Base-by-base conservation (phyloP, 1,140 invertebrate species). In the Meloidogyne hapla region DNA sequence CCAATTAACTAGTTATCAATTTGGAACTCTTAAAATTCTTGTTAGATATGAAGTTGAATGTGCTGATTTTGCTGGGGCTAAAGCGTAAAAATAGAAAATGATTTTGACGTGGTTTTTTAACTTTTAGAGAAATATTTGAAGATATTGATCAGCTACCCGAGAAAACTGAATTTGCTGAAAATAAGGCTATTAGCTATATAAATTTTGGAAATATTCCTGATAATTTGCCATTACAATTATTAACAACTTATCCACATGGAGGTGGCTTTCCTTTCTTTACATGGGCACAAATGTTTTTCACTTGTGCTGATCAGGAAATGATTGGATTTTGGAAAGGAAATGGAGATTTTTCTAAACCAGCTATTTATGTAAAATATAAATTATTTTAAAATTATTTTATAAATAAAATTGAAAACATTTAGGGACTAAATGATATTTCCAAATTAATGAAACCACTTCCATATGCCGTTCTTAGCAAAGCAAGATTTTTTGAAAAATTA, bases 271-370 rank as follows among this genome's bases (percentile, higher is more conserved):
- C 84, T 13, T 84, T 84, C 69, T 84, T 84, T 79, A 84, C 83
- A 56, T 84, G 84, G 84, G 85, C 84, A 15, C 85, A 86, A 63
- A 42, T 86, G 48, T 86, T 86, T 75, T 86, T 86, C 75, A 83
- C 82, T 21, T 72, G 67, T 66, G 78, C 78, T 23, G 78, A 79
- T 21, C 80, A 85, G 74, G 84, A 86, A 61, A 74, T 87, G 56
- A 82, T 86, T 63, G 85, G 85, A 26, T 86, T 85, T 68, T 86
- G 86, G 78, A 86, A 87, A 78, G 86, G 85, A 45, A 87, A 85
- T 62, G 85, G 86, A 15, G 85, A 86, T 70, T 87, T 86, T 62
- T 68, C 75, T 48, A 87, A 86, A 61, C 85, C 80, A 25, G 65
- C 82, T 33, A 28, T 28, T 38, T 25, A 75, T 75, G 69, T 63